Base-by-base conservation (phyloP, 2,113 vertebrate genomes). In the Bubo blakistoni region DNA sequence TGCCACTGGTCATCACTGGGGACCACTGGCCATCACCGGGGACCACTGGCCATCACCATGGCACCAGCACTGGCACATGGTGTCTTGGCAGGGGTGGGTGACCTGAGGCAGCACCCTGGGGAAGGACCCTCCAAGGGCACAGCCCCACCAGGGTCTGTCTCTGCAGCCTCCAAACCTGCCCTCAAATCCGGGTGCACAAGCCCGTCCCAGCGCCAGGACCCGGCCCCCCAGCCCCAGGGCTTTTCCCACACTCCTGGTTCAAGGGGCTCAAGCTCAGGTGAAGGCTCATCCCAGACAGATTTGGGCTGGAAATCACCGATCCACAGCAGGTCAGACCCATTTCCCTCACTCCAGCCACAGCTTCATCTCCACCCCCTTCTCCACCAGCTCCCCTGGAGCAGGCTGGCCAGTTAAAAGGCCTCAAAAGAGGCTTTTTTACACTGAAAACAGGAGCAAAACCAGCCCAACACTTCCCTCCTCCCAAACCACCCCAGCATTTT, bases 1-100 rank as follows among this genome's bases (percentile, higher is more conserved):
- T 34, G 49, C n/a, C 27, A 26, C n/a, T 1, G 1, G 12, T 0
- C 42, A 73, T 4, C 44, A n/a, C 3, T 2, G 3, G 27, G 24
- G 8, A 49, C 40, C 24, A 25, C 4, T 9, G 7, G 12, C 5
- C 11, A 69, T 26, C 58, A 46, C 20, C 11, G 3, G 49, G 22
- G 8, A 57, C 40, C 24, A 25, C 4, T 9, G 7, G 12, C 6
- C 11, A 69, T 26, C 58, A 46, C 21, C 14, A 5, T 46, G 16
- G 38, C 14, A 16, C 26, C 52, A 51, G 8, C 7, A 1, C 44
- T 46, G 44, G 42, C 42, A 44, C 14, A 14, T 44, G 14, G 42
- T 44, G 42, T 49, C n/a, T 16, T 30, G 79, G 34, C 20, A 52
- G 42, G 42, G 26, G 16, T 0, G 2, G 36, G 63, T 25, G 49